A percentile compares a stretch with the other conserved stretches of the same genome.
phyloP scores from a whole-genome alignment of 2,888 invertebrate species.

The Lochmaea capreae region DNA sequence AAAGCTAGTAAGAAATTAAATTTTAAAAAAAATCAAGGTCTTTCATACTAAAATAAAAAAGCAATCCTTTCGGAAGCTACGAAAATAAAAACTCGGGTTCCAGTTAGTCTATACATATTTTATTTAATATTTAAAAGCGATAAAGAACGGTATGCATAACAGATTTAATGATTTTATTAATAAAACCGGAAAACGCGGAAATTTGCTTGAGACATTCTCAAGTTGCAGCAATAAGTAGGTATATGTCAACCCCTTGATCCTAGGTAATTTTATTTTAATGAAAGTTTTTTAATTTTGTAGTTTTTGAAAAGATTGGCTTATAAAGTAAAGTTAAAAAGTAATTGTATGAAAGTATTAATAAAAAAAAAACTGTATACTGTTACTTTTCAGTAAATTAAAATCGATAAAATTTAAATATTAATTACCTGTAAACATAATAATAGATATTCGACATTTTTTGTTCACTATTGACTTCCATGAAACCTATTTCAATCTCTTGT shows the following conservation, averaged over 20 bases:
- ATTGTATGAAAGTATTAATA: background rate
- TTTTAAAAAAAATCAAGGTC: background rate
- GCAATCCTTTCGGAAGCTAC: background rate
- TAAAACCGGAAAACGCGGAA: too few relatives aligned
- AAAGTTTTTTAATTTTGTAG: too few relatives aligned
- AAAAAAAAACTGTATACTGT: background rate
- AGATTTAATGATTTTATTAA: too few relatives aligned
- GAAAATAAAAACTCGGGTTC: background rate
- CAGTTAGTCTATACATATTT: background rate
- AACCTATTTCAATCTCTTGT: slow-evolving; percentile 40
- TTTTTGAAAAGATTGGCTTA: background rate
- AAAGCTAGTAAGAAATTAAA: slow-evolving; percentile 15
- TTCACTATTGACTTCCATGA: slow-evolving; percentile 42
- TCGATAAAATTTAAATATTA: background rate
- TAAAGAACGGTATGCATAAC: too few relatives aligned
- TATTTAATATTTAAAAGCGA: too few relatives aligned
- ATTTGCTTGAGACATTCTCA: too few relatives aligned
- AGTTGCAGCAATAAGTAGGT: too few relatives aligned
- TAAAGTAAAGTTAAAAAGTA: background rate
- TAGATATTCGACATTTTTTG: slow-evolving; percentile 30
- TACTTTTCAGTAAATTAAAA: slow-evolving; percentile 4
- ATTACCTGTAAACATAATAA: background rate
- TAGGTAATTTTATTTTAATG: too few relatives aligned
- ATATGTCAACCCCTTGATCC: too few relatives aligned
- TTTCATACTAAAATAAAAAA: slow-evolving; percentile 13